phyloP scores from a whole-genome alignment of 2,888 invertebrate genomes.

The Criorhina ranunculi region DNA sequence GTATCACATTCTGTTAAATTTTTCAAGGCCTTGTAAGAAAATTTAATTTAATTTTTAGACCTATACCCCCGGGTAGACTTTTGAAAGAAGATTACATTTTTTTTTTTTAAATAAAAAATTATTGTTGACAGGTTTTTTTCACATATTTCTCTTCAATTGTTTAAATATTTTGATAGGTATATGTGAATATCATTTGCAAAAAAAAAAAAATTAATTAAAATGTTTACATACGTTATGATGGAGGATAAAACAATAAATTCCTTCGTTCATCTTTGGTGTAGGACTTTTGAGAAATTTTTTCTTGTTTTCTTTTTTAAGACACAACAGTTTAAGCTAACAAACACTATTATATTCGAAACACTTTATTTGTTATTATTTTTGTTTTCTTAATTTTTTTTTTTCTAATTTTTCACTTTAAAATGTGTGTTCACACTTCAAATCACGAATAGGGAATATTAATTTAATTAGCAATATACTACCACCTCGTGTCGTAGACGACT shows the following conservation, averaged over 20 bases:
- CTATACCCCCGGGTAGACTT: too few relatives aligned
- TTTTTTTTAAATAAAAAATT: too few relatives aligned
- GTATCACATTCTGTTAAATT: too few relatives aligned
- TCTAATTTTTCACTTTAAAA: neutral
- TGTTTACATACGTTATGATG: conserved; percentile 8
- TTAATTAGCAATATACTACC: conserved; percentile 15
- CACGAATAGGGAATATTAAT: neutral
- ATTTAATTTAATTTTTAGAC: too few relatives aligned
- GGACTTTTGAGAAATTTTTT: neutral
- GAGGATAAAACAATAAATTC: neutral
- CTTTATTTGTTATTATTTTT: conserved; percentile 2
- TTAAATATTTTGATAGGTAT: conserved; percentile 17
- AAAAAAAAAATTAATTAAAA: neutral
- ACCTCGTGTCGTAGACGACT: conserved; percentile 47
- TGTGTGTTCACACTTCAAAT: neutral
- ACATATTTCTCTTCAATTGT: conserved; percentile 41
- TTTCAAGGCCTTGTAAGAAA: too few relatives aligned
- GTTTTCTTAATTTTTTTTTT: neutral
- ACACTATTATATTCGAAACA: neutral
- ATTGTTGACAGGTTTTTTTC: neutral
- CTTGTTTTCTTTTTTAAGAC: neutral
- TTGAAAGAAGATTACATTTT: too few relatives aligned
- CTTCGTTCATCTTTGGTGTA: neutral
- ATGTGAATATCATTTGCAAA: conserved; percentile 11
- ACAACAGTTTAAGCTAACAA: neutral